Evolutionary conservation across 2,797 vertebrate species (phyloP).

Genomic region (Phataginus tricuspis): DNA sequence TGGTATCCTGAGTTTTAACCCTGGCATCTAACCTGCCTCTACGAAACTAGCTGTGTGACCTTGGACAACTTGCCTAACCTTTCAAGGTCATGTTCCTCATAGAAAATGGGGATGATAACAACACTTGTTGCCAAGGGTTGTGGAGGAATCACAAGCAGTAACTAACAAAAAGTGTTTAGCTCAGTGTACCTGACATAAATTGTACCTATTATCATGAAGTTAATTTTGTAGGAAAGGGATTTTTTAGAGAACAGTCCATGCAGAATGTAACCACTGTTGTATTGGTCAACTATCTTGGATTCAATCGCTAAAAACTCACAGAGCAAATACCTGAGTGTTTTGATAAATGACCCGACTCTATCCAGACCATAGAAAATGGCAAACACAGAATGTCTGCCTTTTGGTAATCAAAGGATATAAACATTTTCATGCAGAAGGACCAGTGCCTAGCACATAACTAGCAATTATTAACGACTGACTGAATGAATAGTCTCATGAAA

Average conservation of each 20-base stretch:
- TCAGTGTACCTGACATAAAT: background rate
- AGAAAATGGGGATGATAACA: background rate
- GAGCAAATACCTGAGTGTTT: slow-evolving; percentile 12
- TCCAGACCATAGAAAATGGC: background rate
- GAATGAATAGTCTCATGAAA: background rate
- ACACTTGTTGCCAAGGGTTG: background rate
- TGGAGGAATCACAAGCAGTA: background rate
- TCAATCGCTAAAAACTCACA: slow-evolving; percentile 2
- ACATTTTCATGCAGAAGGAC: background rate
- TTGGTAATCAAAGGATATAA: slow-evolving; percentile 29
- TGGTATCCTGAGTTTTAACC: background rate
- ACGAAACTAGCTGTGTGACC: background rate
- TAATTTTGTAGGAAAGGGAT: background rate
- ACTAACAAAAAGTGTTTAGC: background rate
- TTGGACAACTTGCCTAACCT: background rate
- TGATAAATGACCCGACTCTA: background rate
- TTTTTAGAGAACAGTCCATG: background rate
- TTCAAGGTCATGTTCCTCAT: background rate
- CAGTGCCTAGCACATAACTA: background rate
- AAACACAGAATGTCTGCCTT: background rate
- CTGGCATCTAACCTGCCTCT: background rate
- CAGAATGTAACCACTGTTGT: background rate
- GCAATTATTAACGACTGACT: background rate
- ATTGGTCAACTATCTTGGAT: background rate
- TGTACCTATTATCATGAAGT: background rate